A percentile compares a stretch with the other conserved stretches of the same genome.
Conservation (phyloP, 2,113 vertebrate genomes). For the Eidolon helvum region DNA sequence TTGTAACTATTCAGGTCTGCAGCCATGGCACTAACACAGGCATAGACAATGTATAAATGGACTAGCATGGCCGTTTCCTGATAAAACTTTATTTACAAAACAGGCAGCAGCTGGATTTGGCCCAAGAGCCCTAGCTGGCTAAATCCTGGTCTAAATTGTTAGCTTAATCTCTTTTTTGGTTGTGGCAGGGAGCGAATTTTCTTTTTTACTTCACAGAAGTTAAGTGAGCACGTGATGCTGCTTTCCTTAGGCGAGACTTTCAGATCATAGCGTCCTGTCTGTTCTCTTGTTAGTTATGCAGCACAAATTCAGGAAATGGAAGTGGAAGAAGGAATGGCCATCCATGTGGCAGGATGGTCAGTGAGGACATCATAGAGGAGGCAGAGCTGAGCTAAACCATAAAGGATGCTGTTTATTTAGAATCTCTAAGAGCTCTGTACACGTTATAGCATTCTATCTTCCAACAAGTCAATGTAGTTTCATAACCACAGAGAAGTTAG, state of each 20-base stretch:
- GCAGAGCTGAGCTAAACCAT: not conserved
- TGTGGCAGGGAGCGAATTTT: not conserved
- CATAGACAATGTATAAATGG: too few species aligned
- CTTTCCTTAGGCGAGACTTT: not conserved
- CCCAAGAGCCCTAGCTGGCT: not conserved
- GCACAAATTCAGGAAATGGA: not conserved
- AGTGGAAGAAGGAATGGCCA: not conserved
- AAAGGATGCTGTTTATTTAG: not conserved
- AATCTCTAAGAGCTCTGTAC: not conserved
- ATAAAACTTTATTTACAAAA: not conserved
- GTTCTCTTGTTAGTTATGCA: not conserved
- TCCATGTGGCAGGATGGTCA: not conserved
- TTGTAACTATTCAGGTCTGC: not conserved
- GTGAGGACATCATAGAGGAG: not conserved
- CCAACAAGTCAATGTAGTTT: not conserved
- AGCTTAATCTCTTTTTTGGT: not conserved
- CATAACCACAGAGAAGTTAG: not conserved
- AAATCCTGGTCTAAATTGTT: not conserved
- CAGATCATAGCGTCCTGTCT: not conserved
- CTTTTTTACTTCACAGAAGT: not conserved
- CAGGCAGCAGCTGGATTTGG: not conserved
- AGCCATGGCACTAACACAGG: rapidly evolving
- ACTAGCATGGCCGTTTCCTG: not conserved
- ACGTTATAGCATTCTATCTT: too few species aligned
- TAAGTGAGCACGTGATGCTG: not conserved